Conservation (phyloP, 2,797 vertebrate species). For the Decapterus maruadsi region DNA sequence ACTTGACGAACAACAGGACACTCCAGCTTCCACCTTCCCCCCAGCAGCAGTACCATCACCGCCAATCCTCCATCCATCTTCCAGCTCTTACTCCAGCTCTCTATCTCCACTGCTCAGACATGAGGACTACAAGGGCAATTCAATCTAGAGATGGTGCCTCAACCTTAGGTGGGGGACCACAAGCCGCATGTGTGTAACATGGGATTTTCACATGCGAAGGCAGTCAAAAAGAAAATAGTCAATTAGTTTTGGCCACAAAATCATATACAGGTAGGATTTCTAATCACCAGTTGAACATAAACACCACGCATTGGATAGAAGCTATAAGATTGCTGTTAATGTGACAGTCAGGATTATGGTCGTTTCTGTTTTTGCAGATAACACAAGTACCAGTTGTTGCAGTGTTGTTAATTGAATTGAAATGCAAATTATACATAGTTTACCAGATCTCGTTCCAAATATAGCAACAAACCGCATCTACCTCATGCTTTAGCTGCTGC, state of each 20-base stretch:
- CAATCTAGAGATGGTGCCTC: slow-evolving; percentile 71
- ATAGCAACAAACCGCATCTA: slow-evolving; percentile 15
- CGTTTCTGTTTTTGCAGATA: not conserved
- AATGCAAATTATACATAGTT: not conserved
- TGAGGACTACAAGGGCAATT: slow-evolving; percentile 71
- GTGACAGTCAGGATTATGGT: not conserved
- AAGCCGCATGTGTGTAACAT: slow-evolving; percentile 23
- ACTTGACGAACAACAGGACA: slow-evolving; percentile 84
- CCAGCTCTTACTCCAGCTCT: slow-evolving; percentile 69
- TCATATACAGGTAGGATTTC: not conserved
- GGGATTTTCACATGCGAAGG: slow-evolving; percentile 15
- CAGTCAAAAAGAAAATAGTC: not conserved
- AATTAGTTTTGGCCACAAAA: not conserved
- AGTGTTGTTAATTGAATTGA: not conserved
- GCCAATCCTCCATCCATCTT: slow-evolving; percentile 77
- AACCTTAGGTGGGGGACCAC: slow-evolving; percentile 33
- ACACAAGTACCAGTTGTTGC: not conserved
- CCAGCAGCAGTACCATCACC: slow-evolving; percentile 65
- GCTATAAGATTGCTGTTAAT: not conserved
- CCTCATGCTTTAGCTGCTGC: not conserved
- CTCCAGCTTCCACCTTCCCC: slow-evolving; percentile 66
- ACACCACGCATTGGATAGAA: not conserved
- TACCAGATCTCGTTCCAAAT: slow-evolving; percentile 27
- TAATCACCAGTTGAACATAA: not conserved
- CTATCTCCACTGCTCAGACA: slow-evolving; percentile 71